These are phyloP conservation scores for Machaerirhynchus nigripectus DNA, from an alignment of 2,113 vertebrate genomes.

Conservation along the genomic window DNA sequence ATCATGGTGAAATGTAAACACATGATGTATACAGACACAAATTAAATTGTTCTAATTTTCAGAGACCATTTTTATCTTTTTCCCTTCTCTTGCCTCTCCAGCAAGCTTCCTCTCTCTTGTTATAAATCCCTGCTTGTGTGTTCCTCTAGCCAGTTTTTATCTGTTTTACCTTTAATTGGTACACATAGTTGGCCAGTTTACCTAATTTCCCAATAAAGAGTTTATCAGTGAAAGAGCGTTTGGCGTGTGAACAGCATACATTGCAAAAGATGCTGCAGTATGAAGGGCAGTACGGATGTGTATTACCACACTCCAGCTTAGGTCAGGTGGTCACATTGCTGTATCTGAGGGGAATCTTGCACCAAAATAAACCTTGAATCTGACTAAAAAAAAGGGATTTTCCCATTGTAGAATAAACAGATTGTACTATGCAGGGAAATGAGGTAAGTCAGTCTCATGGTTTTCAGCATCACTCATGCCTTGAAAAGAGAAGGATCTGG, in stretches of 20 bases:
- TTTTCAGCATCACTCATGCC: not conserved
- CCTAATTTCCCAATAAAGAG: conserved; percentile 2
- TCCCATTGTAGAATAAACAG: conserved; percentile 1
- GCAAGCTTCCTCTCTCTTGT: not conserved
- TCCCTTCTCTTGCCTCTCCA: not conserved
- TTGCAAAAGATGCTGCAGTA: conserved; percentile 28
- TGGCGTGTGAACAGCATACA: not conserved
- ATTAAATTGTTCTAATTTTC: not conserved
- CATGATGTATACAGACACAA: not conserved
- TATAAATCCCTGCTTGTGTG: not conserved
- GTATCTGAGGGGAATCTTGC: not conserved
- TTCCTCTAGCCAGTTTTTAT: not conserved
- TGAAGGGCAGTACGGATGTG: not conserved
- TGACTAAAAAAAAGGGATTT: not conserved
- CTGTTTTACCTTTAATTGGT: conserved; percentile 15
- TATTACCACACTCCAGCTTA: not conserved
- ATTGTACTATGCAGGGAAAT: not conserved
- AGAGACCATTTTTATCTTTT: not conserved
- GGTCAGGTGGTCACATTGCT: not conserved
- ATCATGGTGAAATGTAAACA: not conserved
- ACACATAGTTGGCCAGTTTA: not conserved
- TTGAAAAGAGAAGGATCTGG: not conserved
- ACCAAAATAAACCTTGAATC: conserved; percentile 7
- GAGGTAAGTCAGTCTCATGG: not conserved
- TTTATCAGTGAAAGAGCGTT: not conserved